Evolutionary conservation across 2,797 vertebrate species (phyloP), one percentile per base, ranked within the genome.

Genomic region (Monodelphis domestica): DNA sequence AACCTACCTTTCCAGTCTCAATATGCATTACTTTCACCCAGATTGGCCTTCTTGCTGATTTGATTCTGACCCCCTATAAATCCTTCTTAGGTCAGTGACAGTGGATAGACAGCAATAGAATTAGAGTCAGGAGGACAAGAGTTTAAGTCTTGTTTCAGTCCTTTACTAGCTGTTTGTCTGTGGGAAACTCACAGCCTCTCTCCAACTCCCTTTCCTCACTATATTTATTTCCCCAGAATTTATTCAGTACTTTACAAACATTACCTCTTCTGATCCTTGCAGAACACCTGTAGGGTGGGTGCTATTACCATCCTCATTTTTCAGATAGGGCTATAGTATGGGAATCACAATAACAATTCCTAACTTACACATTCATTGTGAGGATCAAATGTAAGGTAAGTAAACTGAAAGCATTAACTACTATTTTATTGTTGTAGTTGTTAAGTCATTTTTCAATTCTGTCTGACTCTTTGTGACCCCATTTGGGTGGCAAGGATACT

Each of bases 31-130:
- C 38, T 70, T 70, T 38, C 63, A 70, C 33, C 70, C 63, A 38
- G 70, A n/a, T 5, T 38, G n/a, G 0, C 2, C n/a, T 2, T 70
- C 5, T n/a, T n/a, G 33, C 14, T 15, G 0, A 5, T n/a, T 63
- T 63, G 59, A 15, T 14, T 5, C 4, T 63, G 59, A n/a, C 5
- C 2, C 63, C n/a, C 15, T 70, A 33, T 12, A 12, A 59, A 59
- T 59, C 12, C 12, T 33, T 33, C 57, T 59, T 1, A 12, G 55
- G 1, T 29, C 0, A 11, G 56, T 55, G 24, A 56, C 26, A 30
- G 29, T 30, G 29, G 7, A 59, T 5, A 12, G n/a, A n/a, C n/a
- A 59, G 30, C 29, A 11, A 11, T 33, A 3, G 30, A 59, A 12
- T 30, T 30, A 30, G 12, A 59, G 30, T 59, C 30, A 59, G 57